Evolutionary conservation across 2,113 vertebrate genomes (phyloP).

Genomic region (Cricetomys ansorgei): DNA sequence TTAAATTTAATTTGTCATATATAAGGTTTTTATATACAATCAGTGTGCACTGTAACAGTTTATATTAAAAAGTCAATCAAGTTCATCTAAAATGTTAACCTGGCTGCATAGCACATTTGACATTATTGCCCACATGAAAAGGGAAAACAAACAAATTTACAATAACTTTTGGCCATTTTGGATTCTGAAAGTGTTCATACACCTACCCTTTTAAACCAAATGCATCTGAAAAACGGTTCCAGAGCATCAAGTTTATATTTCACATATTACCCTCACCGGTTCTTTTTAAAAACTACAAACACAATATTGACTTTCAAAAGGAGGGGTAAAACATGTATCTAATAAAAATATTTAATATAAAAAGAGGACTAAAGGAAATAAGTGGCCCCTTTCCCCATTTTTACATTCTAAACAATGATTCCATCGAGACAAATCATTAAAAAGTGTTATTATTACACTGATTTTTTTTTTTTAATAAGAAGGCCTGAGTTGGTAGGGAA

Average conservation of each 20-base stretch:
- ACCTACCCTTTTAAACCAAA: conserved; percentile 82
- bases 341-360: conserved; percentile 85
- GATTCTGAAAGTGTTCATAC: conserved; percentile 83
- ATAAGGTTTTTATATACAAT: conserved; percentile 97
- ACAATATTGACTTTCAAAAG: conserved; percentile 85
- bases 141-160: conserved; percentile 88
- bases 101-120: conserved; percentile 98
- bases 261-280: conserved; percentile 79
- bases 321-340: conserved; percentile 74
- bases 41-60: conserved; percentile 96
- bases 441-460: conserved; percentile 87
- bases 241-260: conserved; percentile 84
- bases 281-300: conserved; percentile 80
- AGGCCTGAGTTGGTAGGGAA: conserved; percentile 97
- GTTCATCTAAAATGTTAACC: conserved; percentile 94
- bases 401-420: conserved; percentile 94
- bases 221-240: conserved; percentile 84
- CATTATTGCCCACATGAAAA: conserved; percentile 96
- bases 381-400: conserved; percentile 89
- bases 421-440: conserved; percentile 88
- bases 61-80: conserved; percentile 91
- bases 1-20: conserved; percentile 98
- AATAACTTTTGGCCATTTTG: conserved; percentile 87
- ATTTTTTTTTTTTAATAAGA: conserved; percentile 86
- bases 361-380: conserved; percentile 86